A percentile compares a stretch with the other conserved stretches of the same genome.
These are phyloP conservation scores for Cheirogaleus medius DNA, from an alignment of 2,113 vertebrate species.

Conservation along the genomic window DNA sequence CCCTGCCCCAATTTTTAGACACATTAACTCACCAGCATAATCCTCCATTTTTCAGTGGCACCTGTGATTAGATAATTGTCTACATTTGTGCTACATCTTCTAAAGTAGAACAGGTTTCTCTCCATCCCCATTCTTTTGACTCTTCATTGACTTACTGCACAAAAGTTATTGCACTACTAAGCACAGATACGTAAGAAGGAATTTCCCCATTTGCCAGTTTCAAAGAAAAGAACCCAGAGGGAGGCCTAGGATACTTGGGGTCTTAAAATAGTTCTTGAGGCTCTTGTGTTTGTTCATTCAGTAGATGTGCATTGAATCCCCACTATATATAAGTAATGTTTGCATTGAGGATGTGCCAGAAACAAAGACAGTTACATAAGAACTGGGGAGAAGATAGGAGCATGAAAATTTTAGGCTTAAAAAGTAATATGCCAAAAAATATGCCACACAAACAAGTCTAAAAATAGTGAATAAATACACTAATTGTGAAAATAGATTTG, in stretches of 20 bases:
- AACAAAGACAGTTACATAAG: conserved; percentile 31
- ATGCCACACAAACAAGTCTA: neutral
- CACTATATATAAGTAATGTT: neutral
- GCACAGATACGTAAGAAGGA: neutral
- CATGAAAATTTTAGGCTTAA: conserved; percentile 44
- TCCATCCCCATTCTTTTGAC: neutral
- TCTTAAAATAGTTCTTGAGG: conserved; percentile 41
- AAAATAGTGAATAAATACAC: conserved; percentile 13
- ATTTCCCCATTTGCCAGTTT: neutral
- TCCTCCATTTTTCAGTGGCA: conserved; percentile 14
- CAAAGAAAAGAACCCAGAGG: neutral
- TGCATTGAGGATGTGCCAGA: conserved; percentile 36
- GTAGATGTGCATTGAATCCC: neutral
- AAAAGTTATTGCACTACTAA: neutral
- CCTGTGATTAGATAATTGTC: conserved; percentile 11
- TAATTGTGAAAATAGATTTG: conserved; percentile 24
- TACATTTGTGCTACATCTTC: conserved; percentile 30
- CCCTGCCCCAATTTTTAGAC: neutral
- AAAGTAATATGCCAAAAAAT: neutral
- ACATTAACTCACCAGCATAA: conserved; percentile 26
- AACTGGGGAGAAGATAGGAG: neutral
- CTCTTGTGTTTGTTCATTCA: conserved; percentile 4
- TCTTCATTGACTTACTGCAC: conserved; percentile 27
- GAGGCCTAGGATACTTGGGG: neutral
- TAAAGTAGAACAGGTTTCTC: conserved; percentile 36